Conservation (phyloP, 2,888 invertebrate genomes). For the Drosophila subsilvestris region DNA sequence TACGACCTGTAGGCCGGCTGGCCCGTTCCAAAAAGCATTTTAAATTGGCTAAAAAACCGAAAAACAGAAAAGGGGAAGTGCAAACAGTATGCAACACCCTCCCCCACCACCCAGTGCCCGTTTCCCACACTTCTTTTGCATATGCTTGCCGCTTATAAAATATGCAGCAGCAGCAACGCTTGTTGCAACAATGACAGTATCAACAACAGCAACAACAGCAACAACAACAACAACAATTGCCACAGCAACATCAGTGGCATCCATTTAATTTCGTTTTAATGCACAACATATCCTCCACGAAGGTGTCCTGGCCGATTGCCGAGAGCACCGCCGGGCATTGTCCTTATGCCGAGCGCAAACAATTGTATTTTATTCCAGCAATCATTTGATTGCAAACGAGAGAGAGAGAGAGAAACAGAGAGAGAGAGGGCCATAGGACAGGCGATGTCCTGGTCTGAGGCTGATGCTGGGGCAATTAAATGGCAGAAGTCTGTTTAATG, state of each 20-base stretch:
- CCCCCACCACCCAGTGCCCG: no score
- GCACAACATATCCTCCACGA: constrained; percentile 57
- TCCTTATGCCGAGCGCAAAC: constrained; percentile 60
- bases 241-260: constrained; percentile 43
- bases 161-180: constrained; percentile 65
- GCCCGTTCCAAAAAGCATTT: constrained; percentile 52
- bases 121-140: not conserved
- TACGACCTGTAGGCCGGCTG: constrained; percentile 42
- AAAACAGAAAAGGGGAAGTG: constrained; percentile 13
- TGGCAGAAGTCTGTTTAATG: constrained; percentile 55
- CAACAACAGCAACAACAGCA: constrained; percentile 51
- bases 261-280: constrained; percentile 78
- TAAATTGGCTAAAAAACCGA: constrained; percentile 54
- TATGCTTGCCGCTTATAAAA: constrained; percentile 52
- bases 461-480: constrained; percentile 56
- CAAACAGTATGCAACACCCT: constrained; percentile 44
- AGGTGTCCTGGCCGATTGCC: constrained; percentile 44
- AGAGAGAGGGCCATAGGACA: not conserved
- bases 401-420: no score
- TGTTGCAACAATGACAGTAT: constrained; percentile 63
- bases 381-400: constrained; percentile 42
- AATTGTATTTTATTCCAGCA: constrained; percentile 62
- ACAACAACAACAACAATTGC: constrained; percentile 50
- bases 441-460: not conserved
- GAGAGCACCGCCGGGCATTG: constrained; percentile 18